Evolutionary conservation across 2,113 vertebrate genomes (phyloP).

Genomic region (Phylloscopus trochiloides): DNA sequence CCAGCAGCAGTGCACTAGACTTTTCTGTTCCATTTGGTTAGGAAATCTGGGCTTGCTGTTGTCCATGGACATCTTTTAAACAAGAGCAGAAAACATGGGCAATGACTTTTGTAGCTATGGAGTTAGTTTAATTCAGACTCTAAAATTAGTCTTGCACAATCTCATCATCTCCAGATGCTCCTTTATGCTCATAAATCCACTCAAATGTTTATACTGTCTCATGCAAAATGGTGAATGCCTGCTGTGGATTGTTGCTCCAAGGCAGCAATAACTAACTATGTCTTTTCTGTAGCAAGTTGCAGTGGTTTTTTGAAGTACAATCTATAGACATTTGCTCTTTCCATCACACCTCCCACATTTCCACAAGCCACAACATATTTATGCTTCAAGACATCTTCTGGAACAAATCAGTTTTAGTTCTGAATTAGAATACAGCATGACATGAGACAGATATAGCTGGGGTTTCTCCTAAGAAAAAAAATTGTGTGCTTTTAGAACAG

Average conservation of each 20-base stretch:
- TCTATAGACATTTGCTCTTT: constrained; percentile 58
- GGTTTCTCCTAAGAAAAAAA: constrained; percentile 19
- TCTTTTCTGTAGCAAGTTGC: constrained; percentile 46
- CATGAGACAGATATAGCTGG: constrained; percentile 52
- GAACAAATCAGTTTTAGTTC: constrained; percentile 55
- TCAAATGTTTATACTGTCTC: constrained; percentile 56
- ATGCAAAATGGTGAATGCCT: constrained; percentile 28
- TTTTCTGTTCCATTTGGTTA: neutral
- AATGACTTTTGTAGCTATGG: neutral
- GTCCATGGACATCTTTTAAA: neutral
- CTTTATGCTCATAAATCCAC: constrained; percentile 47
- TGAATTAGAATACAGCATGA: constrained; percentile 33
- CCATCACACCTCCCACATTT: constrained; percentile 61
- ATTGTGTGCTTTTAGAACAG: constrained; percentile 3
- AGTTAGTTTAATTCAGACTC: constrained; percentile 29
- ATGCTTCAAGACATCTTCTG: constrained; percentile 58
- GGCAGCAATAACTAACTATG: constrained; percentile 57
- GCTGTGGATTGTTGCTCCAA: constrained; percentile 37
- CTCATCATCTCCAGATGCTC: constrained; percentile 65
- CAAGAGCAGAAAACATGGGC: neutral
- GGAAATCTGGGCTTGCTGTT: neutral
- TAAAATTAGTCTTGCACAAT: constrained; percentile 64
- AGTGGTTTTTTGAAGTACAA: constrained; percentile 34
- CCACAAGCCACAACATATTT: constrained; percentile 58
- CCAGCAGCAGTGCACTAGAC: neutral